Evolutionary conservation across 2,888 invertebrate genomes (phyloP).

Genomic region (Gnatocerus cornutus): DNA sequence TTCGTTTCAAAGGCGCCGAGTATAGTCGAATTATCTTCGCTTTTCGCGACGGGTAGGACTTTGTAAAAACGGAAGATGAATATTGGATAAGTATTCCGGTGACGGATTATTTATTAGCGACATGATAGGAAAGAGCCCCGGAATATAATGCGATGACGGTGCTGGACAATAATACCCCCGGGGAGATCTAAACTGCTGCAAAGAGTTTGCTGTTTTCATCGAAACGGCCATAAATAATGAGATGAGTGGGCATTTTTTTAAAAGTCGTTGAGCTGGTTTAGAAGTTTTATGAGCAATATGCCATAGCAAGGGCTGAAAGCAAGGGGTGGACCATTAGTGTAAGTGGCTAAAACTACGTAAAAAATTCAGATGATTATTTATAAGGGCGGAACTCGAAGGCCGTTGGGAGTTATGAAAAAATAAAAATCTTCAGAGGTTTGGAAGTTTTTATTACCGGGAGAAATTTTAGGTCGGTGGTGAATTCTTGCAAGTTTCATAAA

Average conservation of each 20-base stretch:
- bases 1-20: conserved; percentile 47
- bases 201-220: background rate
- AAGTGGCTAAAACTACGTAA: conserved; percentile 1
- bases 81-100: conserved; percentile 60
- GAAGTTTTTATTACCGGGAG: background rate
- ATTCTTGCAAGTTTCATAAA: too few relatives aligned
- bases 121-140: background rate
- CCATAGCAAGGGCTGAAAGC: background rate
- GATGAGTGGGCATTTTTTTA: conserved; percentile 1
- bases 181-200: conserved; percentile 1
- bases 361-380: conserved; percentile 3
- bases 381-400: background rate
- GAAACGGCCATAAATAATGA: conserved; percentile 8
- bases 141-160: too few relatives aligned
- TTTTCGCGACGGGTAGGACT: conserved; percentile 57
- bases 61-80: conserved; percentile 56
- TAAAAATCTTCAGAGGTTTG: background rate
- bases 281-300: conserved; percentile 11
- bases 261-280: background rate
- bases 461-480: too few relatives aligned
- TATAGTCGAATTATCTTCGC: conserved; percentile 12
- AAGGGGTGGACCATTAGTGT: conserved; percentile 3
- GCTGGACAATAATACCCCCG: background rate
- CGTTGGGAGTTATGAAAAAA: background rate
- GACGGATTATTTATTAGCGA: conserved; percentile 59